phyloP scores from a whole-genome alignment of 2,797 vertebrate species.

The Tachyglossus aculeatus region DNA sequence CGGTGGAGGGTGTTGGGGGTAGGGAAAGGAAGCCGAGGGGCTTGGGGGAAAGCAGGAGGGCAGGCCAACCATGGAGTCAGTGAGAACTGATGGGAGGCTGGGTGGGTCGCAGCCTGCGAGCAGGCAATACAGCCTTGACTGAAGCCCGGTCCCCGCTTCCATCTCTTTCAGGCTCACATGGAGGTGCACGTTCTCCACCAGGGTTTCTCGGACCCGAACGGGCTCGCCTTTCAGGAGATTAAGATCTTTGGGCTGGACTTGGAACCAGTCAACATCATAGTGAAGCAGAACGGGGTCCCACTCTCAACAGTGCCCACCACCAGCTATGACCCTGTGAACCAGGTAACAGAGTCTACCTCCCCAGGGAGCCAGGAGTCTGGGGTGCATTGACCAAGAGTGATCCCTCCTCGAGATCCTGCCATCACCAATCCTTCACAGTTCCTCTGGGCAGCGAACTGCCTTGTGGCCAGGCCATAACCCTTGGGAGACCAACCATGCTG shows the following conservation, averaged over 20 bases:
- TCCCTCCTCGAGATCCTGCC: neutral
- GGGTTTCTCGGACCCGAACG: conserved; percentile 78
- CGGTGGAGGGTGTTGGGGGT: too few relatives aligned
- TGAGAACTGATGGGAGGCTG: too few relatives aligned
- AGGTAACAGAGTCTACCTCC: conserved; percentile 72
- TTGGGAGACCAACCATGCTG: too few relatives aligned
- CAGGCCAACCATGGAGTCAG: too few relatives aligned
- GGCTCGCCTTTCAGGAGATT: conserved; percentile 79
- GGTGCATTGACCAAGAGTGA: neutral
- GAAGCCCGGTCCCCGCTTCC: neutral
- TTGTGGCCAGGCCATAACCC: too few relatives aligned
- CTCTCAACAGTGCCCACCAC: fast-evolving
- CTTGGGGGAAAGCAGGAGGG: too few relatives aligned
- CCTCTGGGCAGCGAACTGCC: too few relatives aligned
- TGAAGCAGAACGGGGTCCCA: neutral
- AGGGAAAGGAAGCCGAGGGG: too few relatives aligned
- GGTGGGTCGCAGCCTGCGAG: too few relatives aligned
- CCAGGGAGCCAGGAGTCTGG: too few relatives aligned
- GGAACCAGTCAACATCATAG: fast-evolving
- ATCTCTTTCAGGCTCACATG: conserved; percentile 68
- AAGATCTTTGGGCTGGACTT: conserved; percentile 69
- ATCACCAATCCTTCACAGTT: too few relatives aligned
- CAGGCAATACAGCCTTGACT: too few relatives aligned
- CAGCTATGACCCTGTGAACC: neutral
- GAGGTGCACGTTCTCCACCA: conserved; percentile 55